A percentile compares a stretch with the other conserved stretches of the same genome.
Evolutionary conservation across 2,888 invertebrate genomes (phyloP).

Genomic region (Phanerotoma sp.): DNA sequence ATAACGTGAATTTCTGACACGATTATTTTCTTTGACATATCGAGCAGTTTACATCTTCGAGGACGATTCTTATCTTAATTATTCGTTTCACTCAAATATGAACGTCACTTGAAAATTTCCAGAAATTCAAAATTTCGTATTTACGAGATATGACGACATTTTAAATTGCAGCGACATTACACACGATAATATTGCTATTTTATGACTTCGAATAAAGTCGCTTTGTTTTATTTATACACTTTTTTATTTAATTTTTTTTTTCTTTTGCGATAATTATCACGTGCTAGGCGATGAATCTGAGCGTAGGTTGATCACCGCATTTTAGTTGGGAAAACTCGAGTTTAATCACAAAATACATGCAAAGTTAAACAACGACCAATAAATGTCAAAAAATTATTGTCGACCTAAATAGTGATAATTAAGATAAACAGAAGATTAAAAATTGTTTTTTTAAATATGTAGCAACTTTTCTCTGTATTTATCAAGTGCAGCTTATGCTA

Average conservation of each 20-base stretch:
- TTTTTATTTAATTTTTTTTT: neutral
- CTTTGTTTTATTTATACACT: too few species aligned
- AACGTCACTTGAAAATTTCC: too few species aligned
- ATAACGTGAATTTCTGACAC: neutral
- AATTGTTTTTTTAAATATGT: too few species aligned
- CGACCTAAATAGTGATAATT: conserved; percentile 10
- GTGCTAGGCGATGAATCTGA: conserved; percentile 1
- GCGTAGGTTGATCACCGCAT: conserved; percentile 4
- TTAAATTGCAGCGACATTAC: too few species aligned
- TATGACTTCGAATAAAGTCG: too few species aligned
- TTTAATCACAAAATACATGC: conserved; percentile 8
- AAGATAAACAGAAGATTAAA: conserved; percentile 15
- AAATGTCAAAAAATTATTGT: neutral
- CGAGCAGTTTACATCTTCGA: conserved; percentile 8
- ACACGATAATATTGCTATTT: too few species aligned
- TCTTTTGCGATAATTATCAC: neutral
- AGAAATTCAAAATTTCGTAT: neutral
- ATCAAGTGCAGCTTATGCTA: too few species aligned
- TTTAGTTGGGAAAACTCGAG: conserved; percentile 16
- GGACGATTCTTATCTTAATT: conserved; percentile 35
- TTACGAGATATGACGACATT: neutral
- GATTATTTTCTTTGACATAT: conserved; percentile 1
- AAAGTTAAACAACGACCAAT: too few species aligned
- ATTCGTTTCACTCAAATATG: conserved; percentile 21
- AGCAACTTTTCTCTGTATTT: too few species aligned